Percentiles rank a stretch among this genome's conserved stretches.
phyloP scores from a whole-genome alignment of 2,888 invertebrate species.

The Caradrina clavipalpis region DNA sequence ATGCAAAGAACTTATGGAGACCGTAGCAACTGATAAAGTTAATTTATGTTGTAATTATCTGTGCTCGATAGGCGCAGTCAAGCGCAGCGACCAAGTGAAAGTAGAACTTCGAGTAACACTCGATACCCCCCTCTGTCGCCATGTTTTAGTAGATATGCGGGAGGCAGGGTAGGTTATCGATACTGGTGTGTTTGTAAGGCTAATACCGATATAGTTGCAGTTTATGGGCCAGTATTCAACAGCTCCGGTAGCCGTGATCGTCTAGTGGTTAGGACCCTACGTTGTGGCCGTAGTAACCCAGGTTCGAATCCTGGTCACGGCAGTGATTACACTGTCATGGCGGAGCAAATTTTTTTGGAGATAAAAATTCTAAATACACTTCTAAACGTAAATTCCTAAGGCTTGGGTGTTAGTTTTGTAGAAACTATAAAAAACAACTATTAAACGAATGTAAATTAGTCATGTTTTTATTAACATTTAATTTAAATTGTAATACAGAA shows the following conservation, averaged over 20 bases:
- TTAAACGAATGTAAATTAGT: neutral
- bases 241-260: conserved; percentile 92
- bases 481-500: neutral
- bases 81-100: conserved; percentile 56
- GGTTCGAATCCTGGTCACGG: conserved; percentile 92
- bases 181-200: conserved; percentile 6
- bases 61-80: conserved; percentile 55
- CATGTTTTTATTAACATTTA: too few relatives aligned
- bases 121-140: conserved; percentile 16
- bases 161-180: conserved; percentile 24
- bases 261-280: conserved; percentile 94
- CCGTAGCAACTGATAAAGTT: conserved; percentile 62
- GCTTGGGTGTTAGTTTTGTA: neutral
- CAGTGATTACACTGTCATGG: conserved; percentile 65
- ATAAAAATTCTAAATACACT: neutral
- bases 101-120: conserved; percentile 23
- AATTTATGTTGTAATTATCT: conserved; percentile 68
- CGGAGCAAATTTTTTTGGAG: conserved; percentile 33
- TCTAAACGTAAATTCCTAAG: neutral
- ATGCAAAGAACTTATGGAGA: conserved; percentile 52
- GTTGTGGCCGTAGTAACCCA: conserved; percentile 94
- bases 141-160: conserved; percentile 1
- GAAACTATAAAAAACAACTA: neutral
- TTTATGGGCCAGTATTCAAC: conserved; percentile 72
- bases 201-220: conserved; percentile 20